Evolutionary conservation across 1,140 invertebrate species (phyloP), one percentile per base, ranked within the genome.

Genomic region (Drosophila seguyi): DNA sequence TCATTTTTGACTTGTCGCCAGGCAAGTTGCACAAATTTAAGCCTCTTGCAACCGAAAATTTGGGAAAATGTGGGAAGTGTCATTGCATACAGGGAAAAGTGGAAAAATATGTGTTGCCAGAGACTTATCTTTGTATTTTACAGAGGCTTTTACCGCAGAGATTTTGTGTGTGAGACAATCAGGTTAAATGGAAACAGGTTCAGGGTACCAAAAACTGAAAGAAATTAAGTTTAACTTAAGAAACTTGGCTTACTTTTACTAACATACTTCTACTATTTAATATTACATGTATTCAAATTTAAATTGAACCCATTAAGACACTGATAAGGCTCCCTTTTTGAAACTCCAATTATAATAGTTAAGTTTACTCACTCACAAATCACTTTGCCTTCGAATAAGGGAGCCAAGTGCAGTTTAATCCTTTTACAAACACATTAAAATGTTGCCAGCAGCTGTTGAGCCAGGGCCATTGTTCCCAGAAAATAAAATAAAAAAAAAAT

Each of bases 371-470:
- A 31, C 47, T 53, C 39, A 22, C 73, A 59, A 72, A 72, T 72
- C 66, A 41, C 42, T 36, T 34, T 67, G 55, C 48, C 60, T 68
- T 68, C 55, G 59, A 68, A 68, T 76, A 31, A 60, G 68, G 22
- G 55, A 77, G 62, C 55, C 55, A 76, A 77, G 62, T 77, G 73
- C 73, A 77, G 36, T 53, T 77, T 77, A 77, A 77, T 77, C 74
- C 74, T 68, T 77, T 68, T 67, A 60, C 62, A 77, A 77, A 77
- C 74, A 68, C 74, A 77, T 77, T 76, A 76, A 77, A 76, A 76
- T 76, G 52, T 68, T 41, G 52, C 73, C 62, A 36, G 55, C 74
- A 76, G 74, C 74, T 77, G 74, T 77, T 77, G 48, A 59, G 36
- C 48, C 31, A 77, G 16, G 34, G 31, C 53, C 63, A 52, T 77